Evolutionary conservation across 2,888 invertebrate species (phyloP).

Genomic region (Scaptomyza cyrtandrae): DNA sequence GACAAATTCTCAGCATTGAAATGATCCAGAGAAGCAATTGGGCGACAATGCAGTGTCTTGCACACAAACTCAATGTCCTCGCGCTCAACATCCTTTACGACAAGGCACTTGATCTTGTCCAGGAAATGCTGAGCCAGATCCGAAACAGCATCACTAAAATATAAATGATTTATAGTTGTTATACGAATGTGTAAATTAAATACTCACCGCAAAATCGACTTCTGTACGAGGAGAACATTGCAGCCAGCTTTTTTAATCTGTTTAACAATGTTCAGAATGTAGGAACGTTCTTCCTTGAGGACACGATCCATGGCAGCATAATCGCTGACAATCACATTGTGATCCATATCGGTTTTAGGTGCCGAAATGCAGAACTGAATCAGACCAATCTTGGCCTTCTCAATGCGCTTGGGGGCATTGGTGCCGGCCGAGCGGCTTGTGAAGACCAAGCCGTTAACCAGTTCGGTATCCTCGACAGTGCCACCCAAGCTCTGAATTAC

Average conservation of each 20-base stretch:
- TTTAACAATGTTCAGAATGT: slow-evolving; percentile 99
- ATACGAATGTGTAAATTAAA: background rate
- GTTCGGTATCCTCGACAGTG: slow-evolving; percentile 98
- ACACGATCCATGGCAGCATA: slow-evolving; percentile 99
- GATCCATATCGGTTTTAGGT: slow-evolving; percentile 99
- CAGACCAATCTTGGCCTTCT: slow-evolving; percentile 99
- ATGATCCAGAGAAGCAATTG: slow-evolving; percentile 99
- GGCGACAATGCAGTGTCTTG: slow-evolving; percentile 96
- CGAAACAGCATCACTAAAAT: slow-evolving; percentile 94
- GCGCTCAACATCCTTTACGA: slow-evolving; percentile 98
- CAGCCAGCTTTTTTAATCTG: slow-evolving; percentile 99
- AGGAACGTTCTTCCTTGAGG: slow-evolving; percentile 97
- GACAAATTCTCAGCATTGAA: slow-evolving; percentile 96
- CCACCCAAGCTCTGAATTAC: slow-evolving; percentile 98
- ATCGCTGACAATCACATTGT: slow-evolving; percentile 97
- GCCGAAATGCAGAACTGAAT: slow-evolving; percentile 99
- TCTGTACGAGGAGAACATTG: slow-evolving; percentile 96
- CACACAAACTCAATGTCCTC: slow-evolving; percentile 99
- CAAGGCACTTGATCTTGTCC: slow-evolving; percentile 99
- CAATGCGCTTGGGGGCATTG: slow-evolving; percentile 96
- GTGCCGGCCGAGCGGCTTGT: slow-evolving; percentile 94
- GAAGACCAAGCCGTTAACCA: slow-evolving; percentile 97
- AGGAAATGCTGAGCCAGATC: slow-evolving; percentile 99
- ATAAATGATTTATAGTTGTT: background rate
- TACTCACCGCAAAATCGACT: slow-evolving; percentile 89